Conservation (phyloP, 2,888 invertebrate species). For the Ethmia dodecea region DNA sequence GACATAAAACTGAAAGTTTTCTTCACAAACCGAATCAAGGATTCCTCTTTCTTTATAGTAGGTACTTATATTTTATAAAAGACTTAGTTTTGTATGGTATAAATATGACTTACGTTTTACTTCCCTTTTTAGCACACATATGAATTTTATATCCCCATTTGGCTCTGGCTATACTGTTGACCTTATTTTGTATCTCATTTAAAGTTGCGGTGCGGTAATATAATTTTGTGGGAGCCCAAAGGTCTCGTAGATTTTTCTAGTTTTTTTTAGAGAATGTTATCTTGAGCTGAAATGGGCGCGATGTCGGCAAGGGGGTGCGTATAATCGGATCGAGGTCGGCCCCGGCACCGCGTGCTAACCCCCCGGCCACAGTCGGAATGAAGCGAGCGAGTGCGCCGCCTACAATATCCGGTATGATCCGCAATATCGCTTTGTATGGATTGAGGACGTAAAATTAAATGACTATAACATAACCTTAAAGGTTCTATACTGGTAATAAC, state of each 20-base stretch:
- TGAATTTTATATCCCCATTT: neutral
- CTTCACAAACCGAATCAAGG: constrained; percentile 13
- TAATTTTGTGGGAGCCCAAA: neutral
- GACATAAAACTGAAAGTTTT: constrained; percentile 28
- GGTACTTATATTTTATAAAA: too few relatives aligned
- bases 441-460: constrained; percentile 50
- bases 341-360: constrained; percentile 10
- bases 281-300: constrained; percentile 34
- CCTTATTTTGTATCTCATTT: constrained; percentile 2
- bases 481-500: constrained; percentile 7
- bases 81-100: too few relatives aligned
- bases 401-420: constrained; percentile 50
- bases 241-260: constrained; percentile 17
- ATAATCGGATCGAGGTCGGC: constrained; percentile 33
- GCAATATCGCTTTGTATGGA: constrained; percentile 42
- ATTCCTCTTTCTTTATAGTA: too few relatives aligned
- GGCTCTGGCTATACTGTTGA: constrained; percentile 1
- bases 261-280: constrained; percentile 29
- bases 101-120: too few relatives aligned
- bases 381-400: constrained; percentile 24
- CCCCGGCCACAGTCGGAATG: too few relatives aligned
- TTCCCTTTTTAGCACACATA: too few relatives aligned
- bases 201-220: neutral
- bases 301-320: constrained; percentile 31
- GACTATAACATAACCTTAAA: constrained; percentile 33